Evolutionary conservation across 2,797 vertebrate genomes (phyloP).

Genomic region (Melopsittacus undulatus): DNA sequence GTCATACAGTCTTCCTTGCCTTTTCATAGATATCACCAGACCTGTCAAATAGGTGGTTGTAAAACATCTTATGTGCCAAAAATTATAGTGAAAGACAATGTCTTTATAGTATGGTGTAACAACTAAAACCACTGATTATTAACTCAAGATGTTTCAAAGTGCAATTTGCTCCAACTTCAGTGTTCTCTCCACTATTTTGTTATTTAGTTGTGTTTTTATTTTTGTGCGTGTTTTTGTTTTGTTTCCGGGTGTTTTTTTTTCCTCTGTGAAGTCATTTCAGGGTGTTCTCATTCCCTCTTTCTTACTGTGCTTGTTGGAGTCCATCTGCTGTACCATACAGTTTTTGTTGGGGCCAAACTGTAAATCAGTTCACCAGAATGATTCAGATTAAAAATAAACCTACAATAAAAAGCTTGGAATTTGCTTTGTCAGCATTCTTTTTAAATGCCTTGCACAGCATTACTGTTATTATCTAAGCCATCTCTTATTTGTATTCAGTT

Average conservation of each 20-base stretch:
- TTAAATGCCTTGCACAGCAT: slow-evolving; percentile 30
- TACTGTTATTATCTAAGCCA: slow-evolving; percentile 23
- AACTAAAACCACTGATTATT: neutral
- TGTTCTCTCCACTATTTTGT: neutral
- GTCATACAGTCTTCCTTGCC: neutral
- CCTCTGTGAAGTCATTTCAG: neutral
- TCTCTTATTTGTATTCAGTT: slow-evolving; percentile 7
- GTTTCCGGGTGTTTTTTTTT: neutral
- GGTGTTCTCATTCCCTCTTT: neutral
- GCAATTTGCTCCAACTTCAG: neutral
- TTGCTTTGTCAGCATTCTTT: slow-evolving; percentile 11
- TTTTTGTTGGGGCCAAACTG: neutral
- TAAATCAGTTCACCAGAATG: slow-evolving; percentile 37
- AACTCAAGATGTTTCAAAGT: neutral
- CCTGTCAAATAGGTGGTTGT: neutral
- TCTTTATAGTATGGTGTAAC: neutral
- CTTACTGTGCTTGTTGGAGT: neutral
- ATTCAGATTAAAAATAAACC: slow-evolving; percentile 40
- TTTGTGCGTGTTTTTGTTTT: neutral
- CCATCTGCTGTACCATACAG: neutral
- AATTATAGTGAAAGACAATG: rapidly evolving
- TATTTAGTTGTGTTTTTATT: neutral
- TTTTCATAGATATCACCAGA: neutral
- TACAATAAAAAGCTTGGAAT: slow-evolving; percentile 39
- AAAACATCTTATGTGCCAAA: neutral